phyloP scores from a whole-genome alignment of 2,113 vertebrate genomes.

The Vulpes lagopus region DNA sequence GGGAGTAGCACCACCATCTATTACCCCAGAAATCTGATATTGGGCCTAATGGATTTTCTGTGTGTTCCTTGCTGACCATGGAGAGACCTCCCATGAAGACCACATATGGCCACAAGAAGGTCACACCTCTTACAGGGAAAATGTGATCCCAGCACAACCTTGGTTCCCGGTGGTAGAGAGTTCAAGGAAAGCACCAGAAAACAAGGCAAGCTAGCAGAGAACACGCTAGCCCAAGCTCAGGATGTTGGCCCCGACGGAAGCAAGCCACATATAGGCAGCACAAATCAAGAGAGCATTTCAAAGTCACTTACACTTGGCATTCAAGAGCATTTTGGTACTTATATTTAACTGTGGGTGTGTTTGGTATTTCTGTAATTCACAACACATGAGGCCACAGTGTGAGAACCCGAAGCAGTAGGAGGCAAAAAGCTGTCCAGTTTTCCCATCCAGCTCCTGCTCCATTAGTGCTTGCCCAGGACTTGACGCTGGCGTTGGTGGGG shows the following conservation, averaged over 20 bases:
- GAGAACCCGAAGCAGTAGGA: conserved; percentile 39
- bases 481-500: not conserved
- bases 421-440: not conserved
- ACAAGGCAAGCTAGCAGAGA: not conserved
- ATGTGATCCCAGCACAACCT: not conserved
- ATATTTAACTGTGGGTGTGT: conserved; percentile 54
- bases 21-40: not conserved
- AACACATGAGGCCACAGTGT: conserved; percentile 47
- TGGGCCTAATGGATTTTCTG: conserved; percentile 46
- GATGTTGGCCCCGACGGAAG: not conserved
- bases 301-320: conserved; percentile 33
- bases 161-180: not conserved
- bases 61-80: conserved; percentile 2
- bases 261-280: not conserved
- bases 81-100: conserved; percentile 56
- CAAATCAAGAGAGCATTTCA: not conserved
- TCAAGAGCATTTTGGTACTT: conserved; percentile 17
- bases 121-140: conserved; percentile 5
- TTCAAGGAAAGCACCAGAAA: conserved; percentile 31
- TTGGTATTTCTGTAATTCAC: conserved; percentile 70
- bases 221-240: rapidly evolving
- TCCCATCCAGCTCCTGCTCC: not conserved
- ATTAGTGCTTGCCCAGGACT: rapidly evolving
- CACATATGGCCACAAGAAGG: not conserved
- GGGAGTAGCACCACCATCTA: not conserved